phyloP scores from a whole-genome alignment of 2,888 invertebrate species.

The Iselma pallidipennis region DNA sequence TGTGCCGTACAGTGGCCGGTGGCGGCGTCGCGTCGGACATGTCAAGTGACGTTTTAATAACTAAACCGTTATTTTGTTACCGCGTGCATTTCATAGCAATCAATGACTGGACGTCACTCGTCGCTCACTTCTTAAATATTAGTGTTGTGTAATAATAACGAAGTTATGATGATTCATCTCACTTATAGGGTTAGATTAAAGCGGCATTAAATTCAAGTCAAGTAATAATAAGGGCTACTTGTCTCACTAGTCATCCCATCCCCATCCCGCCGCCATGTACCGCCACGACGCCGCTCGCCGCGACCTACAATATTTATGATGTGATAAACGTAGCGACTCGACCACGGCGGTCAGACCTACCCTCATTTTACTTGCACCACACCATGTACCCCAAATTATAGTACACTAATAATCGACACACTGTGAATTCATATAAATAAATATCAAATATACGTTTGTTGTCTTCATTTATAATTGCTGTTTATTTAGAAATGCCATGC shows the following conservation, averaged over 20 bases:
- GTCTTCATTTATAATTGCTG: conserved; percentile 44
- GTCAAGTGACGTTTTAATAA: conserved; percentile 34
- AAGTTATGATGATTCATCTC: conserved; percentile 49
- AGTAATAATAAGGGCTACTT: conserved; percentile 40
- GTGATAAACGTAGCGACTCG: conserved; percentile 51
- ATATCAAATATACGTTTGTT: conserved; percentile 52
- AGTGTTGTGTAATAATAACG: conserved; percentile 53
- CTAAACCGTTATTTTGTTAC: conserved; percentile 42
- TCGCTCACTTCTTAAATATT: conserved; percentile 52
- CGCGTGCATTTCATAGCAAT: conserved; percentile 45
- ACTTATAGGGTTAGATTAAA: conserved; percentile 42
- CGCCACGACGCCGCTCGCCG: conserved; percentile 38
- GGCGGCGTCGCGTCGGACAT: conserved; percentile 32
- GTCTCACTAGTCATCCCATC: conserved; percentile 34
- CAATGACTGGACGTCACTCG: conserved; percentile 44
- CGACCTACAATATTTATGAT: conserved; percentile 51
- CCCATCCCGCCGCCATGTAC: conserved; percentile 27
- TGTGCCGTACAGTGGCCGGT: conserved; percentile 13
- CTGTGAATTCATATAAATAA: conserved; percentile 55
- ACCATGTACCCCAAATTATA: conserved; percentile 51
- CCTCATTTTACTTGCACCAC: conserved; percentile 52
- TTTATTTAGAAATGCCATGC: conserved; percentile 23
- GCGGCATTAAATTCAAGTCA: conserved; percentile 24
- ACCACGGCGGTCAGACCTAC: conserved; percentile 45
- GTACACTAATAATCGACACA: conserved; percentile 56